phyloP scores from a whole-genome alignment of 2,113 vertebrate genomes.

The Neolamprologus kungweensis region DNA sequence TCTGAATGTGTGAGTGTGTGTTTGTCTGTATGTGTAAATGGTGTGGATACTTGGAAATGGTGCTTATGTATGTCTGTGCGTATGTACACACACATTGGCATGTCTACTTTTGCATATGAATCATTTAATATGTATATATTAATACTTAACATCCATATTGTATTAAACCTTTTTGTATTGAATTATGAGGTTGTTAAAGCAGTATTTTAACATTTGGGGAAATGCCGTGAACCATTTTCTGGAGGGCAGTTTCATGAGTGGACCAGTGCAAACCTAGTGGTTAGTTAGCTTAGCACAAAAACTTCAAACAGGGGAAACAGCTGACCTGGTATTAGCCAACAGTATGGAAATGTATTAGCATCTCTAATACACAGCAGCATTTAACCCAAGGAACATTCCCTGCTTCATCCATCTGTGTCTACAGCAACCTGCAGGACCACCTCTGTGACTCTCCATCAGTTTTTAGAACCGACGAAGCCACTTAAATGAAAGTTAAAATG shows the following conservation, averaged over 20 bases:
- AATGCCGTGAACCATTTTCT: not conserved
- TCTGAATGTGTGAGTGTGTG: not conserved
- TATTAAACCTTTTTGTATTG: not conserved
- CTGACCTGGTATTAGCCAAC: not conserved
- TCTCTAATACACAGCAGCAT: not conserved
- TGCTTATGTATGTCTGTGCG: not conserved
- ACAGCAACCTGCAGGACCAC: not conserved
- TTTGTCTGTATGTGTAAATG: not conserved
- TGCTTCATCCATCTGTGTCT: not conserved
- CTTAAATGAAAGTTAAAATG: not conserved
- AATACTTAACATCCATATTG: constrained; percentile 10
- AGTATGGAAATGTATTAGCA: not conserved
- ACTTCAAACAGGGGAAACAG: not conserved
- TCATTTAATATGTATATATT: constrained; percentile 7
- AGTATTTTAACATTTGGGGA: not conserved
- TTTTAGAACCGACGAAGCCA: not conserved
- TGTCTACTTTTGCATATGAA: constrained; percentile 7
- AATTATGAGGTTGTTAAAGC: not conserved
- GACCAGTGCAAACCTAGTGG: not conserved
- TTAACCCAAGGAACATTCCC: not conserved
- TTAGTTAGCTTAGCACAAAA: not conserved
- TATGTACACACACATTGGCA: constrained; percentile 8
- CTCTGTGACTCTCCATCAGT: not conserved
- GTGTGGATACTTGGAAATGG: not conserved
- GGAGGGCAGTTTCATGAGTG: not conserved